These are phyloP conservation scores for Thymelicus acteon DNA, from an alignment of 2,888 invertebrate species.

Conservation along the genomic window DNA sequence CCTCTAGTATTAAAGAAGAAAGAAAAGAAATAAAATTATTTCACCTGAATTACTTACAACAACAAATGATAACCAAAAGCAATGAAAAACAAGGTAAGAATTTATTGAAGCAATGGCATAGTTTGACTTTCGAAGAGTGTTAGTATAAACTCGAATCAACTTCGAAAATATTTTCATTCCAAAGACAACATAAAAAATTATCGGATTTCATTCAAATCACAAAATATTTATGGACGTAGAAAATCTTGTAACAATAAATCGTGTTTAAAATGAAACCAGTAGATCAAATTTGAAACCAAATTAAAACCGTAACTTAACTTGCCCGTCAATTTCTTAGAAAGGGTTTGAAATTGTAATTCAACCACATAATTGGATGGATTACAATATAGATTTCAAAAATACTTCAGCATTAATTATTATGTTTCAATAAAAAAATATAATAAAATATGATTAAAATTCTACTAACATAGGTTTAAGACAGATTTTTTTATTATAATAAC, in stretches of 20 bases:
- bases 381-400: background rate
- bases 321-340: too few species aligned
- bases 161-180: background rate
- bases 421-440: too few species aligned
- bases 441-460: too few species aligned
- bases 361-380: conserved; percentile 1
- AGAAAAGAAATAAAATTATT: too few species aligned
- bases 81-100: too few species aligned
- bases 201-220: background rate
- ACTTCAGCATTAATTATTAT: background rate
- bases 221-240: background rate
- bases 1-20: too few species aligned
- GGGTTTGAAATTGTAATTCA: background rate
- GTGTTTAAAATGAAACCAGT: background rate
- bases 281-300: conserved; percentile 1
- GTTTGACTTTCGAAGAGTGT: too few species aligned
- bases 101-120: background rate
- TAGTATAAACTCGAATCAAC: too few species aligned
- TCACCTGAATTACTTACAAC: too few species aligned
- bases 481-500: too few species aligned
- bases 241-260: background rate
- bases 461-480: too few species aligned
- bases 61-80: too few species aligned
- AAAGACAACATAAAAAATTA: background rate
- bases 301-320: background rate